Evolutionary conservation across 2,113 vertebrate genomes (phyloP).

Genomic region (Thunnus maccoyii): DNA sequence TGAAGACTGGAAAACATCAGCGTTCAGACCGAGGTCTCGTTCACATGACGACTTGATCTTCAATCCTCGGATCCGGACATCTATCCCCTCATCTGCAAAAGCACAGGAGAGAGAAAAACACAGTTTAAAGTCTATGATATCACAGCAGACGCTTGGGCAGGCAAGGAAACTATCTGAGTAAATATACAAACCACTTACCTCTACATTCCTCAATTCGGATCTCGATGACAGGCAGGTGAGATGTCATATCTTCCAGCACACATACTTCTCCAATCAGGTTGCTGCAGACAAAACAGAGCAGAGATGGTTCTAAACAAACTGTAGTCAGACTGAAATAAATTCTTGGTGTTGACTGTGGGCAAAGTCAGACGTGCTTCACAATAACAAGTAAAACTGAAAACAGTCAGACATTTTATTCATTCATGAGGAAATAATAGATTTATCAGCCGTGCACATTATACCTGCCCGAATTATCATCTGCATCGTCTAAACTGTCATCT

Average conservation of each 20-base stretch:
- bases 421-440: too few species aligned
- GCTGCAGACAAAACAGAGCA: slow-evolving; percentile 74
- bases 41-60: slow-evolving; percentile 97
- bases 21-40: slow-evolving; percentile 93
- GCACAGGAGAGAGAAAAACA: background rate
- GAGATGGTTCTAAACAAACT: background rate
- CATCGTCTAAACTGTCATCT: background rate
- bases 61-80: slow-evolving; percentile 94
- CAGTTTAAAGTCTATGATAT: background rate
- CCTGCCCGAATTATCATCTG: too few species aligned
- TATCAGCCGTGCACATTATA: too few species aligned
- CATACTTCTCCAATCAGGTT: slow-evolving; percentile 96
- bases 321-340: background rate
- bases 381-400: background rate
- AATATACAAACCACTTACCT: slow-evolving; percentile 82
- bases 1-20: slow-evolving; percentile 94
- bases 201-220: slow-evolving; percentile 95
- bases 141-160: background rate
- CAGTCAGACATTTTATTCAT: background rate
- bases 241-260: slow-evolving; percentile 95
- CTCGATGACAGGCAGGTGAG: slow-evolving; percentile 94
- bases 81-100: slow-evolving; percentile 93
- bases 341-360: background rate
- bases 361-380: background rate
- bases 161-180: background rate